Conservation (phyloP, 2,797 vertebrate genomes). For the Sebastolobus altivelis region DNA sequence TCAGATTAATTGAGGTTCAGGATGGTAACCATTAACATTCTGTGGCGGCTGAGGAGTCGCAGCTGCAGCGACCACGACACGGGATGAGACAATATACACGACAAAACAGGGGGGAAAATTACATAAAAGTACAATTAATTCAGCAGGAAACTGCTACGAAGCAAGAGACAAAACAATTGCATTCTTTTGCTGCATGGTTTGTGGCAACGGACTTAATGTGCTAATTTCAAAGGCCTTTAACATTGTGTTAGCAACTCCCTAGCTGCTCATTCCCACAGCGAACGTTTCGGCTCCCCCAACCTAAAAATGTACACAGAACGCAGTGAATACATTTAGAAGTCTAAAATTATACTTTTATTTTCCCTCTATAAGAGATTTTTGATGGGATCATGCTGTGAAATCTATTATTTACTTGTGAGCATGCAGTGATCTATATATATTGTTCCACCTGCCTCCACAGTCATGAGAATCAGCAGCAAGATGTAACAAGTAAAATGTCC, state of each 20-base stretch:
- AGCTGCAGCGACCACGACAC: conserved; percentile 16
- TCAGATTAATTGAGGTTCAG: conserved; percentile 17
- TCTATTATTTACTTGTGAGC: conserved; percentile 8
- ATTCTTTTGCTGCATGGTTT: background rate
- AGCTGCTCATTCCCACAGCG: background rate
- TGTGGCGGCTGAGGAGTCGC: conserved; percentile 28
- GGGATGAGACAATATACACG: conserved; percentile 2
- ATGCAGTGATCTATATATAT: background rate
- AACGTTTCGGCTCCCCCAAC: background rate
- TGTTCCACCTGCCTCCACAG: conserved; percentile 2
- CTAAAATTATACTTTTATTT: background rate
- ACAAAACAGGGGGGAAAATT: conserved; percentile 3
- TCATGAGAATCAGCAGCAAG: background rate
- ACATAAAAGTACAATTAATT: conserved; percentile 4
- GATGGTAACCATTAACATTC: conserved; percentile 48
- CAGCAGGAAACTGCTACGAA: conserved; percentile 6
- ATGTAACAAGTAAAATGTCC: conserved; percentile 21
- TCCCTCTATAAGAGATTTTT: background rate
- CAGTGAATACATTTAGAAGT: background rate
- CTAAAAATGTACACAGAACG: background rate
- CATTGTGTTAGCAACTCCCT: background rate
- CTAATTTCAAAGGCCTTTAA: background rate
- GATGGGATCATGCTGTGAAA: conserved; percentile 2
- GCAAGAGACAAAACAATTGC: conserved; percentile 1
- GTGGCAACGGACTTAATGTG: background rate